A percentile compares a stretch with the other conserved stretches of the same genome.
Conservation (phyloP, 2,113 vertebrate genomes). For the Eira barbara region DNA sequence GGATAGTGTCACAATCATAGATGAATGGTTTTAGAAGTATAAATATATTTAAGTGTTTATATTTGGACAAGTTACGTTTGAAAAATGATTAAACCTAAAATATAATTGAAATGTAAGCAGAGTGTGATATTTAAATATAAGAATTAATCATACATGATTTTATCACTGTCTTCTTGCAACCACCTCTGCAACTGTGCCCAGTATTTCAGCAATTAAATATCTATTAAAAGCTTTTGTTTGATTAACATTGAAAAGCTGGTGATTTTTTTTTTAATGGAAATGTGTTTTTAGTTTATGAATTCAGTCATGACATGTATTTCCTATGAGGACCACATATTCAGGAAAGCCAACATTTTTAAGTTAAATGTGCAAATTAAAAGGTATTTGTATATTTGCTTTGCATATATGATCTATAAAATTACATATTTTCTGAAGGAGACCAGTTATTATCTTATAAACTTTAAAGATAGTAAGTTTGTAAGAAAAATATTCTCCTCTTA, state of each 20-base stretch:
- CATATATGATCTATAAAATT: background rate
- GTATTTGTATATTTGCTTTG: background rate
- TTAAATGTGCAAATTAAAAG: background rate
- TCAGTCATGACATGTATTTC: background rate
- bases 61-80: background rate
- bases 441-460: background rate
- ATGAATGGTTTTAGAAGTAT: background rate
- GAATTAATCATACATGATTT: background rate
- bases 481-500: constrained; percentile 16
- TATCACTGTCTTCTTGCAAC: background rate
- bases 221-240: background rate
- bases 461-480: background rate
- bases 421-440: background rate
- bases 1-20: background rate
- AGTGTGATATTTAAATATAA: background rate
- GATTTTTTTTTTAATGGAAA: background rate
- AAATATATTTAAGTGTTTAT: constrained; percentile 4
- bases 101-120: constrained; percentile 4
- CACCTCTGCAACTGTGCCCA: background rate
- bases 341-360: background rate
- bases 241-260: background rate
- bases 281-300: background rate
- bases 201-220: background rate
- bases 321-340: background rate
- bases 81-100: background rate